These are phyloP conservation scores for Tachypleus tridentatus DNA, from an alignment of 1,140 invertebrate species.

Conservation along the genomic window DNA sequence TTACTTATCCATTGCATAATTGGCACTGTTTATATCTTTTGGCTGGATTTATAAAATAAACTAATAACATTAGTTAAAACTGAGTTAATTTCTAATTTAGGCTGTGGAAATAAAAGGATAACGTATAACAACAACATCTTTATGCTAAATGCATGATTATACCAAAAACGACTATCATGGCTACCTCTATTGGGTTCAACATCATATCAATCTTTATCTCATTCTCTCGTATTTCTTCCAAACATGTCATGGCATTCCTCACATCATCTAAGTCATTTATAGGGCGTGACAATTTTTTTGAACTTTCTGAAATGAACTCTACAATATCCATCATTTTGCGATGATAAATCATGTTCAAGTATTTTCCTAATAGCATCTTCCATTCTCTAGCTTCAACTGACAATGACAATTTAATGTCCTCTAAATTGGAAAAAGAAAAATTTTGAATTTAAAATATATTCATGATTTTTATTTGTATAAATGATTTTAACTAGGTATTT, in stretches of 20 bases:
- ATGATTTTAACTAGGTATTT: too few relatives aligned
- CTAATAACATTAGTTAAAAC: too few relatives aligned
- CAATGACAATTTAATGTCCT: conserved; percentile 2
- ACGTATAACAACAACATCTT: too few relatives aligned
- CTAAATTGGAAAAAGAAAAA: conserved; percentile 4
- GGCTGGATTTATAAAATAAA: too few relatives aligned
- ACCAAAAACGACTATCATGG: neutral
- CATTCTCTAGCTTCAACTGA: conserved; percentile 5
- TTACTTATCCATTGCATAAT: too few relatives aligned
- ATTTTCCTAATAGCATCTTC: conserved; percentile 9
- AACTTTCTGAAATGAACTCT: conserved; percentile 12
- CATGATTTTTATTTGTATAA: too few relatives aligned
- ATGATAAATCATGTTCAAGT: conserved; percentile 10
- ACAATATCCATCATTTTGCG: conserved; percentile 8
- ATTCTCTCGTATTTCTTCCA: conserved; percentile 53
- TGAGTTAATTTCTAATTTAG: too few relatives aligned
- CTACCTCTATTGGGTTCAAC: conserved; percentile 52
- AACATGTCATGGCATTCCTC: conserved; percentile 51
- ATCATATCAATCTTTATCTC: conserved; percentile 59
- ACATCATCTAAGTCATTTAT: conserved; percentile 13
- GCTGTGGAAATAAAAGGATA: too few relatives aligned
- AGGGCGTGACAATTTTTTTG: conserved; percentile 7
- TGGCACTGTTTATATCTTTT: too few relatives aligned
- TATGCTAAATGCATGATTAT: too few relatives aligned
- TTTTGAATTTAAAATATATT: neutral